phyloP scores from a whole-genome alignment of 1,140 invertebrate species.

The Nymphalis io region DNA sequence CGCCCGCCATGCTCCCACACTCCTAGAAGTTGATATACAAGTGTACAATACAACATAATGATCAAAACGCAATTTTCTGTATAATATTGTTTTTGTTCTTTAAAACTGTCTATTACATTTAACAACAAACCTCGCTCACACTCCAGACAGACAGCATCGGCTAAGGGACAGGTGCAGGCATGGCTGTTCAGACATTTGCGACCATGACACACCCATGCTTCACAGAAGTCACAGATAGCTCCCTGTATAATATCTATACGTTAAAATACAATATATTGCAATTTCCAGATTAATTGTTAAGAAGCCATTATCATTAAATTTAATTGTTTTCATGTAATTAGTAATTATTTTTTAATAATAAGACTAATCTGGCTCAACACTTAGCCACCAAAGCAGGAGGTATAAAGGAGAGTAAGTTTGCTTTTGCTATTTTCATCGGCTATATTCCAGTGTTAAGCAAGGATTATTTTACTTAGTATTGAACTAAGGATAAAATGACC shows the following conservation, averaged over 20 bases:
- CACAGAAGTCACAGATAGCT: slow-evolving; percentile 98
- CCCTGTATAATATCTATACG: slow-evolving; percentile 82
- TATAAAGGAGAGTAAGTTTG: neutral
- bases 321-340: no score
- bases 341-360: no score
- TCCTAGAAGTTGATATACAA: slow-evolving; percentile 54
- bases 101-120: no score
- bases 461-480: no score
- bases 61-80: no score
- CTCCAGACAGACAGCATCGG: slow-evolving; percentile 93
- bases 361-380: no score
- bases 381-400: no score
- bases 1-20: slow-evolving; percentile 97
- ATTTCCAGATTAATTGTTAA: neutral
- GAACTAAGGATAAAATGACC: no score
- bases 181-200: slow-evolving; percentile 94
- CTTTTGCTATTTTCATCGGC: neutral
- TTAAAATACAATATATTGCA: neutral
- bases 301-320: no score
- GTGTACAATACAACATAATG: neutral
- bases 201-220: slow-evolving; percentile 98
- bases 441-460: no score
- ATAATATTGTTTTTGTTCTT: no score
- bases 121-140: slow-evolving; percentile 82
- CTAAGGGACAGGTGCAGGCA: slow-evolving; percentile 95